Percentiles rank a stretch among this genome's conserved stretches.
phyloP scores from a whole-genome alignment of 2,888 invertebrate genomes.

The Crematogaster levior region DNA sequence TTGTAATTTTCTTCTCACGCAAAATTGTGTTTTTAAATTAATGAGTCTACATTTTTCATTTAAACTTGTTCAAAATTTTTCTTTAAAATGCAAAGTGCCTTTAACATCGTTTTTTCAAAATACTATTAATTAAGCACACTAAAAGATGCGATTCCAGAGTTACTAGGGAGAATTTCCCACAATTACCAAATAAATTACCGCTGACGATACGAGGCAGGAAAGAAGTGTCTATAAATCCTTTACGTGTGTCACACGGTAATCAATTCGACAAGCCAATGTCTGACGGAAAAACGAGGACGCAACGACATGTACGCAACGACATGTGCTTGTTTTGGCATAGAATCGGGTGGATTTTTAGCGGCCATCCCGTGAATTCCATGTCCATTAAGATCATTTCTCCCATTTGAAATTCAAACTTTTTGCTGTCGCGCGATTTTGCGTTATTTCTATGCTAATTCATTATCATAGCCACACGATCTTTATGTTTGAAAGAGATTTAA shows the following conservation, averaged over 20 bases:
- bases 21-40: neutral
- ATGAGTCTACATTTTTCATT: neutral
- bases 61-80: neutral
- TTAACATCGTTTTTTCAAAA: neutral
- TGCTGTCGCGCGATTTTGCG: neutral
- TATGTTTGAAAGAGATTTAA: neutral
- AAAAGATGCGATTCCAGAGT: neutral
- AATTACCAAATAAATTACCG: slow-evolving; percentile 39
- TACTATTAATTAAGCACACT: slow-evolving; percentile 36
- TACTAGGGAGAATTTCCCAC: neutral
- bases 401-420: neutral
- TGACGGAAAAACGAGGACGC: slow-evolving; percentile 22
- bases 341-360: slow-evolving; percentile 8
- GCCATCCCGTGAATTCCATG: neutral
- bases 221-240: slow-evolving; percentile 43
- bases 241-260: slow-evolving; percentile 34
- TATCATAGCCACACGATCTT: neutral
- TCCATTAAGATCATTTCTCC: slow-evolving; percentile 5
- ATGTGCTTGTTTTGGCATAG: neutral
- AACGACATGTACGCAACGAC: neutral
- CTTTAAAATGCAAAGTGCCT: neutral
- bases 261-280: slow-evolving; percentile 42
- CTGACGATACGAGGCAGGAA: slow-evolving; percentile 10
- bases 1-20: neutral
- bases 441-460: slow-evolving; percentile 17